Evolutionary conservation across 2,113 vertebrate species (phyloP).

Genomic region (Hoplias malabaricus): DNA sequence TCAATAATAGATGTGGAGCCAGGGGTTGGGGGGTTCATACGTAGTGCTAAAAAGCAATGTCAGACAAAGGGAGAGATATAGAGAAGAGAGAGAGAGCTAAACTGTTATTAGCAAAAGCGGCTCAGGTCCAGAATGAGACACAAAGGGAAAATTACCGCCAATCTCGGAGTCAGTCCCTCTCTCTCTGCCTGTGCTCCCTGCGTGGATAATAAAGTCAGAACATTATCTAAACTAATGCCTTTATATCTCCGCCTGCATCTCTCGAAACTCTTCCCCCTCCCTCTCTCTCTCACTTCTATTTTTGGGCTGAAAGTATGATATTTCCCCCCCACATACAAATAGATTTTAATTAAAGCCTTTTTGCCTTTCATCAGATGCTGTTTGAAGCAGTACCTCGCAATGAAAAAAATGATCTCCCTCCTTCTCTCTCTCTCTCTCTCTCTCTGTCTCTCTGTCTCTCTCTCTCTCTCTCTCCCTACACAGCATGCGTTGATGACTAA

Average conservation of each 20-base stretch:
- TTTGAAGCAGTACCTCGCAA: slow-evolving; percentile 76
- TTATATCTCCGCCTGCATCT: slow-evolving; percentile 53
- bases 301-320: slow-evolving; percentile 63
- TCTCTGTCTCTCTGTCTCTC: slow-evolving; percentile 42
- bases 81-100: slow-evolving; percentile 49
- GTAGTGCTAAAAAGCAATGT: slow-evolving; percentile 68
- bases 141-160: slow-evolving; percentile 48
- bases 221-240: slow-evolving; percentile 56
- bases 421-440: slow-evolving; percentile 9
- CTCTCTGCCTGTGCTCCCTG: slow-evolving; percentile 39
- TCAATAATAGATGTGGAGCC: slow-evolving; percentile 69
- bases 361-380: slow-evolving; percentile 70
- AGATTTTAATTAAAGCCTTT: slow-evolving; percentile 76
- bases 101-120: slow-evolving; percentile 66
- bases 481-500: slow-evolving; percentile 60
- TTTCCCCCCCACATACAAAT: slow-evolving; percentile 65
- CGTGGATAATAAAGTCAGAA: slow-evolving; percentile 55
- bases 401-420: slow-evolving; percentile 54
- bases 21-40: slow-evolving; percentile 54
- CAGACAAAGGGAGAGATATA: slow-evolving; percentile 67
- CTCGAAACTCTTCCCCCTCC: slow-evolving; percentile 30
- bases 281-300: slow-evolving; percentile 14
- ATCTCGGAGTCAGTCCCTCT: slow-evolving; percentile 46
- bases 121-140: slow-evolving; percentile 53
- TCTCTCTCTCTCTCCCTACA: slow-evolving; percentile 53